Conservation (phyloP, 2,797 vertebrate genomes). For the Vireo griseus region DNA sequence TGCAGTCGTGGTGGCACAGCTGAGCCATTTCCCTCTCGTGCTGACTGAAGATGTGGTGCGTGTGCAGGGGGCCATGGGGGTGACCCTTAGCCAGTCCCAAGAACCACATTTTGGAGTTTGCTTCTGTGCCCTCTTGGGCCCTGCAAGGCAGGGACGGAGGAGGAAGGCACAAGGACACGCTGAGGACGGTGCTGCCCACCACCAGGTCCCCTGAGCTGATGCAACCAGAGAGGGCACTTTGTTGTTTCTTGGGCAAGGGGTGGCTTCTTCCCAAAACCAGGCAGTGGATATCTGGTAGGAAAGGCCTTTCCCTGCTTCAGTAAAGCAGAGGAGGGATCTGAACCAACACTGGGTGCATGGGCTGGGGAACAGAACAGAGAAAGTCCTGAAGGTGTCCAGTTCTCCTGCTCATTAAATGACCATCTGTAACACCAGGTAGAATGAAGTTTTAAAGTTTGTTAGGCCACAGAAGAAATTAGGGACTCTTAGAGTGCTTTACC, state of each 20-base stretch:
- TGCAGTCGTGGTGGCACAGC: not conserved
- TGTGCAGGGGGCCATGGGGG: fast-evolving
- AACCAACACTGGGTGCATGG: not conserved
- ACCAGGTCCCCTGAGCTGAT: not conserved
- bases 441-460: not conserved
- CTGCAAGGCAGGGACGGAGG: not conserved
- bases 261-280: not conserved
- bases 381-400: not conserved
- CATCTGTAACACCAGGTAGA: not conserved
- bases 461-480: not conserved
- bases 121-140: not conserved
- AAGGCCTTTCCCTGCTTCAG: not conserved
- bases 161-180: fast-evolving
- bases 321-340: not conserved
- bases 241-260: not conserved
- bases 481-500: not conserved
- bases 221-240: not conserved
- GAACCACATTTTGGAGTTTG: fast-evolving
- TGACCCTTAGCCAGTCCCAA: not conserved
- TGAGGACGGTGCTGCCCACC: not conserved
- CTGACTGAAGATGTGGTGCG: not conserved
- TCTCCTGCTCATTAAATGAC: not conserved
- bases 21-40: fast-evolving
- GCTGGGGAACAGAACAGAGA: not conserved
- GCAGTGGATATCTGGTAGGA: not conserved